A percentile compares a stretch with the other conserved stretches of the same genome.
Evolutionary conservation across 2,113 vertebrate species (phyloP).

Genomic region (Miniopterus natalensis): DNA sequence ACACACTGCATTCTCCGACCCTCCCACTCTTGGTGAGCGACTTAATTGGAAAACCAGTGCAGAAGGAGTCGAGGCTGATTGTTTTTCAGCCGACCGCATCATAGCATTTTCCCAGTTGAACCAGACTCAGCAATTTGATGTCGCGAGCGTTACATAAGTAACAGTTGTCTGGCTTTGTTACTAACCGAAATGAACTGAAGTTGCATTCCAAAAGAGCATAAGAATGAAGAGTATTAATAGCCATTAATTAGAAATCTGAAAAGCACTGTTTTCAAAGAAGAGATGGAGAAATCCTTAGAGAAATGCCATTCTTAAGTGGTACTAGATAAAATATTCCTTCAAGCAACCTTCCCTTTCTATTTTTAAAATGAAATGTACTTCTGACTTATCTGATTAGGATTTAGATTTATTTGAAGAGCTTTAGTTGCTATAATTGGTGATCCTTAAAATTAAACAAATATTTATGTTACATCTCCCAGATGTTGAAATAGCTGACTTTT

Average conservation of each 20-base stretch:
- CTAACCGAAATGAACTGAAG: neutral
- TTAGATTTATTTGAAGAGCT: constrained; percentile 49
- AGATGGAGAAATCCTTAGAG: neutral
- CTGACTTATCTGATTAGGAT: constrained; percentile 14
- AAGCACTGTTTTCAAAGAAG: neutral
- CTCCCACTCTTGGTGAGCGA: neutral
- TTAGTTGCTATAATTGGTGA: neutral
- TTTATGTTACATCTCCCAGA: neutral
- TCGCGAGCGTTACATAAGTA: constrained; percentile 27
- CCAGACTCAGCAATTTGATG: constrained; percentile 19
- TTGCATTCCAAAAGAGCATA: neutral
- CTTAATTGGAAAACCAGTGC: constrained; percentile 56
- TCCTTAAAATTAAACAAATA: constrained; percentile 35
- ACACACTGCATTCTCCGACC: neutral
- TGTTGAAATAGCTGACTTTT: neutral
- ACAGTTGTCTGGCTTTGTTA: neutral
- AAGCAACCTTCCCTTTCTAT: constrained; percentile 3
- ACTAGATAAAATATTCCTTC: neutral
- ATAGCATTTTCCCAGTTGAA: constrained; percentile 39
- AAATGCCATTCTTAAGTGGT: neutral
- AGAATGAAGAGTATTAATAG: neutral
- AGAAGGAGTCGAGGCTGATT: neutral
- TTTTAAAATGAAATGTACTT: constrained; percentile 37
- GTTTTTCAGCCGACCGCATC: neutral
- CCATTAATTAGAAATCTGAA: constrained; percentile 45